A percentile compares a stretch with the other conserved stretches of the same genome.
These are phyloP conservation scores for Urocitellus parryii DNA, from an alignment of 2,113 vertebrate species.

Conservation along the genomic window DNA sequence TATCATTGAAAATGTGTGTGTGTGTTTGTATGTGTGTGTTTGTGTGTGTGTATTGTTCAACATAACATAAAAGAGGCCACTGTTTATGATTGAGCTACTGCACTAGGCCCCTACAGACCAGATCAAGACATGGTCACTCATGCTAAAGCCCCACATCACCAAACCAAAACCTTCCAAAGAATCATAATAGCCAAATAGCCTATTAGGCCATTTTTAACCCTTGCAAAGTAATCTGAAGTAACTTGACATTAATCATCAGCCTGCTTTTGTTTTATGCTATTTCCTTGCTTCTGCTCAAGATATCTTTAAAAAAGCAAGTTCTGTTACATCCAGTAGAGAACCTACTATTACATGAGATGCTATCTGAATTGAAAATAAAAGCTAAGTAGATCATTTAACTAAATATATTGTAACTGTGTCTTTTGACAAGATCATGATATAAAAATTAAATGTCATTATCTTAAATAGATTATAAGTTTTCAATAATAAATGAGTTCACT, in stretches of 20 bases:
- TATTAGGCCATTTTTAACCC: background rate
- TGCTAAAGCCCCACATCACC: background rate
- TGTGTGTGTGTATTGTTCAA: background rate
- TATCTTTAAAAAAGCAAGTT: background rate
- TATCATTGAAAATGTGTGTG: background rate
- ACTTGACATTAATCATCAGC: too few relatives aligned
- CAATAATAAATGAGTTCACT: background rate
- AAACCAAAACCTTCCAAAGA: background rate
- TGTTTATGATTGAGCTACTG: background rate
- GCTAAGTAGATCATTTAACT: background rate
- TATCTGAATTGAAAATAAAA: background rate
- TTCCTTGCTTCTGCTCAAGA: background rate
- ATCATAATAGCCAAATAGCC: background rate
- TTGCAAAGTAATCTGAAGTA: background rate
- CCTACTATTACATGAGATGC: background rate
- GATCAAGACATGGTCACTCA: fast-evolving
- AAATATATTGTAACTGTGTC: background rate
- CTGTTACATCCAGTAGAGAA: too few relatives aligned
- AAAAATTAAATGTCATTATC: background rate
- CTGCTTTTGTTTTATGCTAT: background rate
- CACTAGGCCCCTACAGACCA: fast-evolving
- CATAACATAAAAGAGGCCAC: fast-evolving
- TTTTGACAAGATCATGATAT: background rate
- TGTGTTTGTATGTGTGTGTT: too few relatives aligned
- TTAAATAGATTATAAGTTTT: background rate